Evolutionary conservation across 2,113 vertebrate species (phyloP).

Genomic region (Cinclus mexicanus): DNA sequence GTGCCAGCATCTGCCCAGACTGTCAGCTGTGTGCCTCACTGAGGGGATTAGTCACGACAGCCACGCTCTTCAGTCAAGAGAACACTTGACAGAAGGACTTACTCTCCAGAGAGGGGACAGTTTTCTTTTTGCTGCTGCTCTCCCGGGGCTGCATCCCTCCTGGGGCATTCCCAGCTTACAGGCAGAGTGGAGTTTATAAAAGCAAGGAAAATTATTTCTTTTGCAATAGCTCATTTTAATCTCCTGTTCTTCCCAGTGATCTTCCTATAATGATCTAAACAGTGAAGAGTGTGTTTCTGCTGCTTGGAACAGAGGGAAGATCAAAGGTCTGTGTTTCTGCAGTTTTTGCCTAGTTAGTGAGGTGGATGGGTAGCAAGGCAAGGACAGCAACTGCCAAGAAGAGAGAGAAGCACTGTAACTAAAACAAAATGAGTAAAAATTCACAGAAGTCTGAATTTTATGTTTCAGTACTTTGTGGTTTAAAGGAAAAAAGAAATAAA

Average conservation of each 20-base stretch:
- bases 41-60: background rate
- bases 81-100: background rate
- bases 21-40: background rate
- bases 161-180: background rate
- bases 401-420: background rate
- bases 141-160: background rate
- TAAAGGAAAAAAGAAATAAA: background rate
- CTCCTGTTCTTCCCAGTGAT: background rate
- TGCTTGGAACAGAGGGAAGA: background rate
- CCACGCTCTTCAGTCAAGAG: background rate
- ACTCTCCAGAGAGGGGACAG: background rate
- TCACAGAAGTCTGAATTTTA: background rate
- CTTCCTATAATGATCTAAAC: background rate
- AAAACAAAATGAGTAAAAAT: background rate
- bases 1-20: background rate
- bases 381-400: background rate
- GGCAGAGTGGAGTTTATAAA: background rate
- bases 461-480: background rate
- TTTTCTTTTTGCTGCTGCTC: background rate
- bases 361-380: background rate
- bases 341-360: background rate
- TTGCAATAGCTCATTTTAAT: background rate
- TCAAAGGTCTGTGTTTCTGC: background rate
- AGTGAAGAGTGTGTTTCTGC: background rate
- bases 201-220: background rate